These are phyloP conservation scores for Cantharis rufa DNA, from an alignment of 2,888 invertebrate genomes.

Conservation along the genomic window DNA sequence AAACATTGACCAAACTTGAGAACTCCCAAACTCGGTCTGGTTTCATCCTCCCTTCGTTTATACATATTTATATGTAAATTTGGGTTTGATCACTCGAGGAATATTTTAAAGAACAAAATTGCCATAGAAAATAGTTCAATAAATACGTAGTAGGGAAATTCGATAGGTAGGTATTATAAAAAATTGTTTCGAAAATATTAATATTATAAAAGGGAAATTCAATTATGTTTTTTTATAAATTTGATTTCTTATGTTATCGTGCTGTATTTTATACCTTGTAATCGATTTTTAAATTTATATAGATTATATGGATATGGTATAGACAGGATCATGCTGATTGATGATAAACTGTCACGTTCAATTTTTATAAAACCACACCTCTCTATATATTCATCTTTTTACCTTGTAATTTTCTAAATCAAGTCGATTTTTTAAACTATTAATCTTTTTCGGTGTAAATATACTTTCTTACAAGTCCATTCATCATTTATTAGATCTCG, in stretches of 20 bases:
- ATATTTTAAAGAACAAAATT: background rate
- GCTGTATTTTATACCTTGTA: background rate
- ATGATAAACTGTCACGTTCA: background rate
- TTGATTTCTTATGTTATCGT: background rate
- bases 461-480: background rate
- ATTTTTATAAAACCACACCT: background rate
- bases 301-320: constrained; percentile 1
- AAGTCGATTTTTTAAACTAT: background rate
- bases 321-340: background rate
- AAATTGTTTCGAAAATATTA: background rate
- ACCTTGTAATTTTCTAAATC: background rate
- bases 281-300: constrained; percentile 2
- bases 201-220: background rate
- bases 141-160: background rate
- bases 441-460: background rate
- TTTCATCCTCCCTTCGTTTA: background rate
- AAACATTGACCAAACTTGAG: background rate
- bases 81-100: background rate
- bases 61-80: background rate
- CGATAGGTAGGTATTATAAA: background rate
- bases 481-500: background rate
- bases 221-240: background rate
- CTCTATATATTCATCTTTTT: background rate
- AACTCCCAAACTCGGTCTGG: background rate
- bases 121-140: background rate